Base-by-base conservation (phyloP, 2,797 vertebrate genomes). In the Siniperca scherzeri region DNA sequence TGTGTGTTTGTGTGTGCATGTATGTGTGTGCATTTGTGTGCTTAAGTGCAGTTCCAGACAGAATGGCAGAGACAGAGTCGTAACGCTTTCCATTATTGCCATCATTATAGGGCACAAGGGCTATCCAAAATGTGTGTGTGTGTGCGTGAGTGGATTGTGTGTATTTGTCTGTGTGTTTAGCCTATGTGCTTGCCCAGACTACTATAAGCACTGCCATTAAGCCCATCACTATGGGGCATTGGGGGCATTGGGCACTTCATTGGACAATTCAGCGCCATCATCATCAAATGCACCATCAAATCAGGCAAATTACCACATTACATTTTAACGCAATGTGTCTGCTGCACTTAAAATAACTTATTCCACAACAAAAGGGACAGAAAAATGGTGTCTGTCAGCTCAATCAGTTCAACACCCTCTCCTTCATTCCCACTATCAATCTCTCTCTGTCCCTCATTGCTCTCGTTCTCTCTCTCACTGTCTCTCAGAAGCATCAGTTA, bases 31-130 rank as follows among this genome's bases (percentile, higher is more conserved):
- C 36, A 27, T 66, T 65, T 74, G 61, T 77, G 83, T 83, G 72
- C 38, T 74, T 81, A 89, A 85, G 78, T 88, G 86, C 76, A 78
- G 62, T 80, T 88, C 73, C 78, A 87, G 84, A 83, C 80, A 82
- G 65, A 88, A 74, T 61, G 66, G 73, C 74, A 62, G 50, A 84
- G 82, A 87, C 83, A 89, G 56, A 82, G 85, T 85, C 81, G 14
- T 86, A 92, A 87, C 64, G 27, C 76, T 90, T 85, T 55, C 79
- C 80, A 85, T 87, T 87, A 91, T 86, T 85, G 78, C 74, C 61
- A 73, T 93, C 84, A 91, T 92, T 91, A 90, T 44, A 83, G 84
- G 81, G 65, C 83, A 83, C 72, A 33, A 72, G 74, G 81, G 74
- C 74, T 68, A 70, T 89, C 68, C 80, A 84, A 80, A 89, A 82